Conservation (phyloP, 35 echinoderm and acorn worm species). For the Acanthaster planci region DNA sequence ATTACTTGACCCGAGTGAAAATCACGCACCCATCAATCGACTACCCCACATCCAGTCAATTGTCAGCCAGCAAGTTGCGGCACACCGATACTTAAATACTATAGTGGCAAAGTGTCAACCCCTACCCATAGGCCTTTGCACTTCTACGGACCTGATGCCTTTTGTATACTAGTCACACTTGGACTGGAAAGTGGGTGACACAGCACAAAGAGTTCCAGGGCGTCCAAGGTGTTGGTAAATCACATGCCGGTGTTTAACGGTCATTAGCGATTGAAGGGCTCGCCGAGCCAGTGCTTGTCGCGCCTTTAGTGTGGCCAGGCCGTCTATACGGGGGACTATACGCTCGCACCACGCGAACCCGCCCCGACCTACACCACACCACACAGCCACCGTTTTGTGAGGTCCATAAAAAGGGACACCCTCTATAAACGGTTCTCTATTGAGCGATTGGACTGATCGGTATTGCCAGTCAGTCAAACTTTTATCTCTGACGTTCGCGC, state of each 20-base stretch:
- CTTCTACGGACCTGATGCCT: no score
- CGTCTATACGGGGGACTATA: not conserved
- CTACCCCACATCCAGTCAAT: not conserved
- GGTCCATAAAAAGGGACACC: no score
- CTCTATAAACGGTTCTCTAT: no score
- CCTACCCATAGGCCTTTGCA: no score
- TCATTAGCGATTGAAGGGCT: not conserved
- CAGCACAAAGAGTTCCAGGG: not conserved
- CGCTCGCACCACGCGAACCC: slow-evolving; percentile 15
- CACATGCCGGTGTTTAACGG: slow-evolving; percentile 10
- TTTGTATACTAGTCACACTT: not conserved
- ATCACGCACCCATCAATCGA: no score
- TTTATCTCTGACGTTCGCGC: no score
- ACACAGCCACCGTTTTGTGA: slow-evolving; percentile 8
- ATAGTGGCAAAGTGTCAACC: no score
- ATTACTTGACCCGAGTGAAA: no score
- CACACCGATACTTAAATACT: not conserved
- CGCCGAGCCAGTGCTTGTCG: no score
- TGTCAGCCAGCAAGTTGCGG: not conserved
- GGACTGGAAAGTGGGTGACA: slow-evolving; percentile 7
- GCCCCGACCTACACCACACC: not conserved
- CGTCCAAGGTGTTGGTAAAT: not conserved
- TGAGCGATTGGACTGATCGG: no score
- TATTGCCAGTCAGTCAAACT: no score
- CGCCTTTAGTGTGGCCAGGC: no score